phyloP scores from a whole-genome alignment of 92 coral and sea anemone species.

The Porites evermanni region DNA sequence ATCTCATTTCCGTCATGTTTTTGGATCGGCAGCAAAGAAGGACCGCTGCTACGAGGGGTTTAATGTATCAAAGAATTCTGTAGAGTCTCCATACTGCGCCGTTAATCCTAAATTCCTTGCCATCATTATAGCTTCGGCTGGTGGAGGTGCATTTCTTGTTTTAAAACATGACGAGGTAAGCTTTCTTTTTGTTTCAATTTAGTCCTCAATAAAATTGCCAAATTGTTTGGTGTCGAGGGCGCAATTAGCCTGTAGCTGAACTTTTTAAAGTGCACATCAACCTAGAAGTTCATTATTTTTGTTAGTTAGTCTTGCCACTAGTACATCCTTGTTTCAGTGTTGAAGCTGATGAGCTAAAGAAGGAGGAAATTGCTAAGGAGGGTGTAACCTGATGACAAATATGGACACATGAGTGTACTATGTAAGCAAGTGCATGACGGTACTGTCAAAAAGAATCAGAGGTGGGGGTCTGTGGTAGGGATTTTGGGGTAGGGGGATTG shows the following conservation, averaged over 20 bases:
- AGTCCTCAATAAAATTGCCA: background rate
- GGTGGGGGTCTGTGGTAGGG: too few species aligned
- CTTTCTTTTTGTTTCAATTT: conserved; percentile 12
- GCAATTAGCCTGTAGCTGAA: too few species aligned
- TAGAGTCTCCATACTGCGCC: conserved; percentile 93
- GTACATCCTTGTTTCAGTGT: background rate
- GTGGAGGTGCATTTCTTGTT: conserved; percentile 97
- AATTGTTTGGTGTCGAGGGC: background rate
- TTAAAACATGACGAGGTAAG: conserved; percentile 85
- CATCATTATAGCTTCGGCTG: conserved; percentile 79
- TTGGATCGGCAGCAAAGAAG: conserved; percentile 82
- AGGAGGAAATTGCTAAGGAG: background rate
- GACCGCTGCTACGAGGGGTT: conserved; percentile 73
- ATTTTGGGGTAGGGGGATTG: too few species aligned
- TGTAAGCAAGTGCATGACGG: too few species aligned
- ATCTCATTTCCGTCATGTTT: conserved; percentile 97
- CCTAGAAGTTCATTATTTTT: background rate
- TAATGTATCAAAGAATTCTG: conserved; percentile 72
- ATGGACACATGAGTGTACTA: background rate
- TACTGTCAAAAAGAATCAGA: too few species aligned
- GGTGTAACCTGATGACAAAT: background rate
- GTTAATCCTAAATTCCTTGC: conserved; percentile 96
- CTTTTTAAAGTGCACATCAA: too few species aligned
- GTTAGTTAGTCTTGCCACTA: background rate
- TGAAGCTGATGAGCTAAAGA: background rate